phyloP scores from a whole-genome alignment of 2,797 vertebrate genomes.

The Sparus aurata region DNA sequence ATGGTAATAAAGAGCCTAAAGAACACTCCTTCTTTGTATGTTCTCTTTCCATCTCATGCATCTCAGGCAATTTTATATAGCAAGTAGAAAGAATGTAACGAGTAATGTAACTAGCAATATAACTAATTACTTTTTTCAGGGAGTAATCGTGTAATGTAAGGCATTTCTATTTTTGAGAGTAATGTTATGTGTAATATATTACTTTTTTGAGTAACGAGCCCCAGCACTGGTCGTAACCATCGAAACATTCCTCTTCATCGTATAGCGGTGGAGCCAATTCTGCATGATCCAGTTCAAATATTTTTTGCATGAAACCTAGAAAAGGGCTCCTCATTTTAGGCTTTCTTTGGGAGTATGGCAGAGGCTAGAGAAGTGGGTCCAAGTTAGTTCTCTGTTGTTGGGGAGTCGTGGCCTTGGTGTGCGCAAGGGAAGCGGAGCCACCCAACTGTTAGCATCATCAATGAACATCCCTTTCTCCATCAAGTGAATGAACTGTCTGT shows the following conservation, averaged over 20 bases:
- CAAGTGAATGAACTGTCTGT: background rate
- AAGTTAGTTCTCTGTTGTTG: background rate
- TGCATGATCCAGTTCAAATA: background rate
- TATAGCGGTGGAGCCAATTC: background rate
- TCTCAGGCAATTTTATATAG: too few relatives aligned
- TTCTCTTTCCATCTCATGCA: too few relatives aligned
- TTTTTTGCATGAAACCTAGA: background rate
- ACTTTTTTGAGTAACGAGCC: too few relatives aligned
- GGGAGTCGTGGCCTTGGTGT: background rate
- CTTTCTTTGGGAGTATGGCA: background rate
- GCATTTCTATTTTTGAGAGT: too few relatives aligned
- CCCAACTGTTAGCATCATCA: background rate
- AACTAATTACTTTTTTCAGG: too few relatives aligned
- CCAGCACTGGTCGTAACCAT: background rate
- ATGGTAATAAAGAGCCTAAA: too few relatives aligned
- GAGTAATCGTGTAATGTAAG: too few relatives aligned
- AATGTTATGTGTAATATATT: too few relatives aligned
- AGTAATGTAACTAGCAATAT: too few relatives aligned
- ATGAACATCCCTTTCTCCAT: background rate
- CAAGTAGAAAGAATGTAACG: too few relatives aligned
- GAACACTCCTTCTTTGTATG: too few relatives aligned
- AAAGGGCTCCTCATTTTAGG: background rate
- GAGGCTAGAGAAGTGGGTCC: background rate
- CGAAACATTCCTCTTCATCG: background rate
- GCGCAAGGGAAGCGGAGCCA: background rate